These are phyloP conservation scores for Leucania comma DNA, from an alignment of 2,888 invertebrate genomes.

Conservation along the genomic window DNA sequence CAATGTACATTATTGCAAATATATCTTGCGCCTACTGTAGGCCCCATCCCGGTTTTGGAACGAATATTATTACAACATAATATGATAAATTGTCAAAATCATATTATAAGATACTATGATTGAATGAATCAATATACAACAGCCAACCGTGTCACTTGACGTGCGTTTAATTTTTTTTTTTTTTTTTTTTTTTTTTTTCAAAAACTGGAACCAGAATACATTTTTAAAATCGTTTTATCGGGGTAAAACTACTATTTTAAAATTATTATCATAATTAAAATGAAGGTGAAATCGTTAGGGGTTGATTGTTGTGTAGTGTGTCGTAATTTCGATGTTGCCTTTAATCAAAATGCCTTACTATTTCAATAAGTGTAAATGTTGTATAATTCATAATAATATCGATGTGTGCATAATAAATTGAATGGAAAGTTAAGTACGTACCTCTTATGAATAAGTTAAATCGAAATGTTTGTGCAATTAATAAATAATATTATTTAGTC, in stretches of 20 bases:
- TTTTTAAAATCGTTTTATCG: neutral
- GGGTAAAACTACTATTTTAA: slow-evolving; percentile 4
- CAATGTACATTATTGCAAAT: no score
- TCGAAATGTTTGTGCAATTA: slow-evolving; percentile 37
- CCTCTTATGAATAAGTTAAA: slow-evolving; percentile 51
- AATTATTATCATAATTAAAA: neutral
- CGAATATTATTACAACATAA: no score
- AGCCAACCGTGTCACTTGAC: neutral
- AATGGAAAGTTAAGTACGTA: slow-evolving; percentile 26
- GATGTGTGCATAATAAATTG: slow-evolving; percentile 47
- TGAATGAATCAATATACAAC: neutral
- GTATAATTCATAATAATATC: slow-evolving; percentile 33
- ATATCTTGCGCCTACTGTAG: no score
- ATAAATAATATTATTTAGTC: slow-evolving; percentile 28
- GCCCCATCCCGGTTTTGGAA: no score
- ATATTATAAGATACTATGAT: neutral
- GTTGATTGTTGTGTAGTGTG: neutral
- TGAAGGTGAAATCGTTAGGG: slow-evolving; percentile 9
- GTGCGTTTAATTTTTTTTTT: no score
- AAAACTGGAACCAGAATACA: no score
- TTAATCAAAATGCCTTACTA: slow-evolving; percentile 9
- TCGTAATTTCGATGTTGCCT: slow-evolving; percentile 16
- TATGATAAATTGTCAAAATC: neutral
- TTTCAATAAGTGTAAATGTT: slow-evolving; percentile 10
- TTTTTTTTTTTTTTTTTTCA: no score